Conservation (phyloP, 2,797 vertebrate genomes). For the Thunnus albacares region DNA sequence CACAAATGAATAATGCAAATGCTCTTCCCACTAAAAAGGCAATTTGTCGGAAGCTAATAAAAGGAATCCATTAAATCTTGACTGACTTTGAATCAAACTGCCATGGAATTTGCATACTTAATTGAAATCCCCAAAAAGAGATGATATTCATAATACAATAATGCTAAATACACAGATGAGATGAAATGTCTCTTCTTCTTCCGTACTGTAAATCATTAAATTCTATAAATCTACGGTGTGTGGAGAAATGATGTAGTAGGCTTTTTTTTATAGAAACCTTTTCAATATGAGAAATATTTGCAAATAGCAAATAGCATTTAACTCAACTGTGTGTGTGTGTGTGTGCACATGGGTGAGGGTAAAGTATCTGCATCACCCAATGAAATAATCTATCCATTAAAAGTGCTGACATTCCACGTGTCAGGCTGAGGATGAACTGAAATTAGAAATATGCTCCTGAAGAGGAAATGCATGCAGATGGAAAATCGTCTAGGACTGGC, state of each 20-base stretch:
- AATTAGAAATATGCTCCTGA: constrained; percentile 62
- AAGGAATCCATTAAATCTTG: constrained; percentile 78
- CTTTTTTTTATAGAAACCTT: constrained; percentile 3
- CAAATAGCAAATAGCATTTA: constrained; percentile 7
- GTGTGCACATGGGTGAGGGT: not conserved
- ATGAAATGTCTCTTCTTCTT: constrained; percentile 25
- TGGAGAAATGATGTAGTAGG: constrained; percentile 25
- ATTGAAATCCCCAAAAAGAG: constrained; percentile 65
- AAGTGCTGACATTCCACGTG: constrained; percentile 58
- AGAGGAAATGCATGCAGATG: constrained; percentile 63
- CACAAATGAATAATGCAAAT: constrained; percentile 78
- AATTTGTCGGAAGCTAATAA: constrained; percentile 78
- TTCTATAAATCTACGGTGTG: constrained; percentile 13
- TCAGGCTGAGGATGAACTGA: constrained; percentile 49
- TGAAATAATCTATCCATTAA: constrained; percentile 49
- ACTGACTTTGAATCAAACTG: constrained; percentile 74
- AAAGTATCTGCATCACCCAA: constrained; percentile 33
- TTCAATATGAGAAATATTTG: constrained; percentile 40
- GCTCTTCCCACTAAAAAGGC: constrained; percentile 70
- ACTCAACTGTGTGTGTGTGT: constrained; percentile 3
- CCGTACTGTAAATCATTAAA: constrained; percentile 15
- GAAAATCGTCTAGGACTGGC: constrained; percentile 38
- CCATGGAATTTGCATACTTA: constrained; percentile 63
- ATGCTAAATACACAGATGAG: constrained; percentile 52
- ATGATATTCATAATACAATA: constrained; percentile 66